Conservation (phyloP, 2,113 vertebrate species). For the Solea senegalensis region DNA sequence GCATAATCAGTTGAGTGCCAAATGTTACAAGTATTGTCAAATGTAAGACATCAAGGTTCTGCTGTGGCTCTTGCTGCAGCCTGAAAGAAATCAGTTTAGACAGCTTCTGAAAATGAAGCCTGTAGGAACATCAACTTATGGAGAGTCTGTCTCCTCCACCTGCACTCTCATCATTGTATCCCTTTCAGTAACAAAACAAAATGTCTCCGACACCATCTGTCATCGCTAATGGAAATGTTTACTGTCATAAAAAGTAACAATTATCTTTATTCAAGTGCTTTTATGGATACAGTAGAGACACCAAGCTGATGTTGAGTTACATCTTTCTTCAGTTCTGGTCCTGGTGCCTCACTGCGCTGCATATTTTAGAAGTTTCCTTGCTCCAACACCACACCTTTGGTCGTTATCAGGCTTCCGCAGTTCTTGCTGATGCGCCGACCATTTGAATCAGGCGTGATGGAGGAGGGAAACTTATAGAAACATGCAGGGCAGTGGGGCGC, state of each 20-base stretch:
- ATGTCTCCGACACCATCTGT: slow-evolving; percentile 28
- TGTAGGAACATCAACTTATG: slow-evolving; percentile 56
- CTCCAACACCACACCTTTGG: too few species aligned
- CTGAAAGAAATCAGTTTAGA: slow-evolving; percentile 55
- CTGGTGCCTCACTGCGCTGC: too few species aligned
- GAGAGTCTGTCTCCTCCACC: slow-evolving; percentile 46
- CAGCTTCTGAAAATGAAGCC: slow-evolving; percentile 55
- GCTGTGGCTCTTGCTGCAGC: slow-evolving; percentile 33
- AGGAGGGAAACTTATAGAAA: too few species aligned
- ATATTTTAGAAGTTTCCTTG: too few species aligned
- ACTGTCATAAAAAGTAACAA: slow-evolving; percentile 39
- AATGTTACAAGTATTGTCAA: slow-evolving; percentile 38
- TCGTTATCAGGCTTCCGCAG: too few species aligned
- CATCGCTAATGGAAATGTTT: slow-evolving; percentile 11
- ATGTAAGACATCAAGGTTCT: slow-evolving; percentile 50
- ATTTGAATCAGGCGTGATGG: too few species aligned
- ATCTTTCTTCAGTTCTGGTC: too few species aligned
- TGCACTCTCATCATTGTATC: slow-evolving; percentile 58
- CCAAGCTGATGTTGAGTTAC: too few species aligned
- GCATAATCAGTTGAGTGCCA: slow-evolving; percentile 47
- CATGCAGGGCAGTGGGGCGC: too few species aligned
- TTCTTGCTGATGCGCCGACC: too few species aligned
- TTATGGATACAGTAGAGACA: slow-evolving; percentile 9
- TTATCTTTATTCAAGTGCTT: slow-evolving; percentile 38
- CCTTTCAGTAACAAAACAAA: slow-evolving; percentile 56